Evolutionary conservation across 2,113 vertebrate genomes (phyloP), one percentile per base, ranked within the genome.

Genomic region (Odontesthes bonariensis): DNA sequence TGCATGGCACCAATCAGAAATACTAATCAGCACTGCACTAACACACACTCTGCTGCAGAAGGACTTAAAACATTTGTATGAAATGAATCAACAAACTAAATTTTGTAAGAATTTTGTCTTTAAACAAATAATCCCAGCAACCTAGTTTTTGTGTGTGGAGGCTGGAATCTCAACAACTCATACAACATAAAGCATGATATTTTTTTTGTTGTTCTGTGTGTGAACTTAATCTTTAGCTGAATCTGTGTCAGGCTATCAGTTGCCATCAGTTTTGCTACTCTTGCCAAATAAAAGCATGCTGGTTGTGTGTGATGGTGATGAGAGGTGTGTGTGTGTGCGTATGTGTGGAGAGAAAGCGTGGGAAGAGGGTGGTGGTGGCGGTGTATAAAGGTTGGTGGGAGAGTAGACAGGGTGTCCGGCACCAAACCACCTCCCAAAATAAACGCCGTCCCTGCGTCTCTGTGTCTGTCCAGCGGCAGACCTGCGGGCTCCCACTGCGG

Each of bases 401-500:
- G 89, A 85, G 91, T 47, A 94, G 91, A 93, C 91, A 91, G 92
- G 74, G 90, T 90, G 92, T 93, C 91, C 92, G 84, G 92, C 92
- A 93, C 92, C 91, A 92, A 84, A 91, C 88, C 87, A 69, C 88
- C 91, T 89, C 91, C 89, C 76, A 93, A 94, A 94, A 94, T 93
- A 94, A 91, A 87, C 72, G 35, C 69, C 67, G 77, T 71, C 82
- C 79, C 32, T 77, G 77, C 61, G 86, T 88, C 88, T 89, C 65
- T 70, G 72, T 88, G 85, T 89, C 81, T 89, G 81, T 88, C 79
- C 82, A 71, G 82, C 61, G 51, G 84, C 75, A 88, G 88, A 88
- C 89, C 81, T 31, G 19, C 5, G 40, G 90, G 86, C 91, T 91
- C 86, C 86, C 81, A 55, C 77, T 71, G 88, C 77, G 77, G 73